phyloP scores from a whole-genome alignment of 2,113 vertebrate species.

The Scolopax mira region DNA sequence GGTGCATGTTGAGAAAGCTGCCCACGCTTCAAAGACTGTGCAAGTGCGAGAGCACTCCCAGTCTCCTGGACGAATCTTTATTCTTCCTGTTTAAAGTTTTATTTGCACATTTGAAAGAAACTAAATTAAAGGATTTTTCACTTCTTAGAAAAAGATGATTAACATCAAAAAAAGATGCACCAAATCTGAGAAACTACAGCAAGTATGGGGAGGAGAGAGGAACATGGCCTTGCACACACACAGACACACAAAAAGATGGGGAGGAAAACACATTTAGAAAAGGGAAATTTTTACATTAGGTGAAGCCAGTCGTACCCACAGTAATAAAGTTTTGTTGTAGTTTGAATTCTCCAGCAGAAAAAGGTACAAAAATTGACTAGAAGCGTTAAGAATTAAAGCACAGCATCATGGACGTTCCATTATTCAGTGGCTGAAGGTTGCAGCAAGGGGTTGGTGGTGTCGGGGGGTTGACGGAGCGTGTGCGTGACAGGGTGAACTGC shows the following conservation, averaged over 20 bases:
- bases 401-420: neutral
- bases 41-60: neutral
- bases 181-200: neutral
- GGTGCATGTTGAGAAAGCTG: neutral
- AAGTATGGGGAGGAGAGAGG: neutral
- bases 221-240: neutral
- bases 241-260: neutral
- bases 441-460: neutral
- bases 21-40: neutral
- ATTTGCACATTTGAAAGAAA: neutral
- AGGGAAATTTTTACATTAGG: neutral
- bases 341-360: neutral
- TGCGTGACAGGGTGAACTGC: fast-evolving
- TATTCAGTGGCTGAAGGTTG: neutral
- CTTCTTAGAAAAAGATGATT: neutral
- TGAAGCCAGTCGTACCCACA: neutral
- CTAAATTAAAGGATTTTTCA: neutral
- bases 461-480: fast-evolving
- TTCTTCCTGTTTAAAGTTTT: neutral
- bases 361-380: neutral
- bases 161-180: neutral
- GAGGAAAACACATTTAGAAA: neutral
- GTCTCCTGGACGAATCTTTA: neutral
- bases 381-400: neutral
- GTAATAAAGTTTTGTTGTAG: neutral